Conservation (phyloP, 2,888 invertebrate species). For the Calameuta pallipes region DNA sequence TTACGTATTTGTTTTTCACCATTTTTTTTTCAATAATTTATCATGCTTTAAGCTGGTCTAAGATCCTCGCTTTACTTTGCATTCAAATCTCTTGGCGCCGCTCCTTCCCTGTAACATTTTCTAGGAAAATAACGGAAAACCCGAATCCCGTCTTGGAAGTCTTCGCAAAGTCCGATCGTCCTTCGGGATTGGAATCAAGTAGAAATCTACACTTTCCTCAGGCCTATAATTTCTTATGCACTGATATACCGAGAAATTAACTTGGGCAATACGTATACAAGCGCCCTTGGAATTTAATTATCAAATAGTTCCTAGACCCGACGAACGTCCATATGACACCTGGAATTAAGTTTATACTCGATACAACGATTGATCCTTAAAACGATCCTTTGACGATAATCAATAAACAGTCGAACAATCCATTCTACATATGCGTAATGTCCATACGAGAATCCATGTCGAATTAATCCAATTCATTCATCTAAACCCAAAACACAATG, state of each 20-base stretch:
- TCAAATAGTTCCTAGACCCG: background rate
- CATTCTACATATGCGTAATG: background rate
- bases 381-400: background rate
- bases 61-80: slow-evolving; percentile 64
- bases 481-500: background rate
- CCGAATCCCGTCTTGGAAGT: background rate
- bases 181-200: background rate
- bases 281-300: background rate
- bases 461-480: background rate
- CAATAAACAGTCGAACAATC: background rate
- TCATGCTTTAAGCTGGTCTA: slow-evolving; percentile 25
- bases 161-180: background rate
- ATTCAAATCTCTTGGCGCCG: slow-evolving; percentile 61
- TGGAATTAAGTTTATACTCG: background rate
- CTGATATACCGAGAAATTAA: background rate
- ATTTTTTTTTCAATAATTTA: background rate
- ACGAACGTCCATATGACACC: background rate
- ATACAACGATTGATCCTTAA: background rate
- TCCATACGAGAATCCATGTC: background rate
- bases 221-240: background rate
- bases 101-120: slow-evolving; percentile 7
- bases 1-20: slow-evolving; percentile 35
- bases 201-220: background rate
- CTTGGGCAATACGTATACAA: background rate
- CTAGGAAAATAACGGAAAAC: background rate